Evolutionary conservation across 2,888 invertebrate genomes (phyloP).

Genomic region (Calliscelio sp.): DNA sequence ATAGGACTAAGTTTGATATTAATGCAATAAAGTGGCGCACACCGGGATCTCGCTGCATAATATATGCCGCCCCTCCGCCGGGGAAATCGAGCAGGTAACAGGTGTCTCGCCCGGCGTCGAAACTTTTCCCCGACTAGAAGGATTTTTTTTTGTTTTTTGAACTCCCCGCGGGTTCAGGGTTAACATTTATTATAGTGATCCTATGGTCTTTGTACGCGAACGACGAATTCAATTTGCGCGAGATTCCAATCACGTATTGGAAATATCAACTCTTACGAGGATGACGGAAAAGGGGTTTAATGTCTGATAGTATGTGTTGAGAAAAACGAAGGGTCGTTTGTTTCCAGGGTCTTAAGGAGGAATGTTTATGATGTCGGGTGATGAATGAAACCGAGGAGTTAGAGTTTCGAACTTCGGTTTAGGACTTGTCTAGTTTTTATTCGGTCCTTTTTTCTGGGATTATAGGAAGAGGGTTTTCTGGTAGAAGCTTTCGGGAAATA

Average conservation of each 20-base stretch:
- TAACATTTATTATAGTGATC: conserved; percentile 64
- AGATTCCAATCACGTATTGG: conserved; percentile 52
- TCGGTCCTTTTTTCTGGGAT: not conserved
- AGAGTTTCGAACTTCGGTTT: not conserved
- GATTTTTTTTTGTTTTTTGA: conserved; percentile 50
- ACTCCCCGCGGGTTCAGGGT: conserved; percentile 55
- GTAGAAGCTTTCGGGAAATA: too few relatives aligned
- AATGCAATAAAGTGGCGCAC: conserved; percentile 79
- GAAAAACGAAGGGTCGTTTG: conserved; percentile 6
- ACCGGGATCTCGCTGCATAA: conserved; percentile 70
- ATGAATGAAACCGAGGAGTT: not conserved
- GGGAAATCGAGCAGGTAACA: conserved; percentile 68
- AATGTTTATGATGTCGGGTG: not conserved
- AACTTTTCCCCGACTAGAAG: conserved; percentile 54
- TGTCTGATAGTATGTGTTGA: conserved; percentile 18
- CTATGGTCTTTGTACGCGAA: conserved; percentile 36
- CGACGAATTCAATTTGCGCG: conserved; percentile 41
- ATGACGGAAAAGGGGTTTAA: conserved; percentile 3
- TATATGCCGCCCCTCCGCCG: conserved; percentile 25
- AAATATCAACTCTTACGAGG: conserved; percentile 33
- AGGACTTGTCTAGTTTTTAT: not conserved
- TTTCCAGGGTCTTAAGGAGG: not conserved
- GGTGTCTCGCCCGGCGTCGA: conserved; percentile 58
- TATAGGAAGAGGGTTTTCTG: not conserved
- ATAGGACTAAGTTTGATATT: conserved; percentile 82